phyloP scores from a whole-genome alignment of 2,797 vertebrate species.

The Sebastes diaconus region DNA sequence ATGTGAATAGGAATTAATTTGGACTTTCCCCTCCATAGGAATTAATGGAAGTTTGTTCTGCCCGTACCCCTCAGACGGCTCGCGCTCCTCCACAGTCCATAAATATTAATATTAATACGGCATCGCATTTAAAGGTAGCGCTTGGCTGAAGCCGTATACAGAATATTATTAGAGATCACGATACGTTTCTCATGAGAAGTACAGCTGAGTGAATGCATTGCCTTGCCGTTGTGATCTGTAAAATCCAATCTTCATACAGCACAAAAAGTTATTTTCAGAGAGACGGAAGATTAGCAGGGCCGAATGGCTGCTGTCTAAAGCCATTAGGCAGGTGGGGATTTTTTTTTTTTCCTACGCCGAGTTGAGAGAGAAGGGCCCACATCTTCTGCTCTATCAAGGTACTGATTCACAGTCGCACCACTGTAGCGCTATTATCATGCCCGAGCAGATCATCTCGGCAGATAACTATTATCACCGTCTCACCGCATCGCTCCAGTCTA shows the following conservation, averaged over 20 bases:
- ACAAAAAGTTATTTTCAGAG: slow-evolving; percentile 86
- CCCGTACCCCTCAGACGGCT: slow-evolving; percentile 79
- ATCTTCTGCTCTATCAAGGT: slow-evolving; percentile 77
- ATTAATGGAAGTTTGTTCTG: slow-evolving; percentile 90
- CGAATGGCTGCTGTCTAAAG: slow-evolving; percentile 85
- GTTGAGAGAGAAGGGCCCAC: slow-evolving; percentile 75
- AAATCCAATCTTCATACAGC: slow-evolving; percentile 89
- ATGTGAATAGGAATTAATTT: slow-evolving; percentile 90
- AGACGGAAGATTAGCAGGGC: slow-evolving; percentile 83
- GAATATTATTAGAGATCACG: slow-evolving; percentile 89
- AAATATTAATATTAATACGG: slow-evolving; percentile 91
- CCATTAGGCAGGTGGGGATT: slow-evolving; percentile 79
- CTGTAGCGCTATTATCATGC: slow-evolving; percentile 82
- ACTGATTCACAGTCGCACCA: slow-evolving; percentile 81
- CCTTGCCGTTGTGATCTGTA: slow-evolving; percentile 88
- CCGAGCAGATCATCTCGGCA: slow-evolving; percentile 81
- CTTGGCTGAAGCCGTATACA: slow-evolving; percentile 87
- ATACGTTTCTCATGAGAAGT: slow-evolving; percentile 89
- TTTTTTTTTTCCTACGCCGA: slow-evolving; percentile 64
- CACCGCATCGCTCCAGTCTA: slow-evolving; percentile 73
- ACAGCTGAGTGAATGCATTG: slow-evolving; percentile 87
- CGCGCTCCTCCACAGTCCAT: slow-evolving; percentile 84
- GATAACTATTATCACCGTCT: slow-evolving; percentile 82
- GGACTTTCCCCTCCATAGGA: slow-evolving; percentile 88
- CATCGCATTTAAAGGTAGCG: slow-evolving; percentile 87